Evolutionary conservation across 2,113 vertebrate genomes (phyloP).

Genomic region (Forbesichthys papilliferus): DNA sequence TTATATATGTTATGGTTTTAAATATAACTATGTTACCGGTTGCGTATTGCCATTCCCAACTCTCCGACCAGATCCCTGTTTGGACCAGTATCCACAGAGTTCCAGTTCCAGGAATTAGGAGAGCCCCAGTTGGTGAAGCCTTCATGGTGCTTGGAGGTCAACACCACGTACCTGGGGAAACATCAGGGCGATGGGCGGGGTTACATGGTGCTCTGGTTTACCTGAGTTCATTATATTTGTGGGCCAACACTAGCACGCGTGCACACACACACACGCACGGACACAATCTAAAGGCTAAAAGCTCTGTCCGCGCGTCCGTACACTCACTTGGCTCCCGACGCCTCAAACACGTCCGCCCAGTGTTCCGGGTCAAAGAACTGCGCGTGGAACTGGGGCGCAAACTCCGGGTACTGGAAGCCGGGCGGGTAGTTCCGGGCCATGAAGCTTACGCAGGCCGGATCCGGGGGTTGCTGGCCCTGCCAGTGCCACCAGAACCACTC

Average conservation of each 20-base stretch:
- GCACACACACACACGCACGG: not conserved
- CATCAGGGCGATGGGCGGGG: not conserved
- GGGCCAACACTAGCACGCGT: not conserved
- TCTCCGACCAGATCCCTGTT: slow-evolving; percentile 90
- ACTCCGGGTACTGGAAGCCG: slow-evolving; percentile 84
- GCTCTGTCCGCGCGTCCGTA: no score
- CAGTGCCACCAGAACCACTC: slow-evolving; percentile 99
- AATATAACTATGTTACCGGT: slow-evolving; percentile 72
- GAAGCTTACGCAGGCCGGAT: slow-evolving; percentile 70
- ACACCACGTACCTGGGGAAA: slow-evolving; percentile 88
- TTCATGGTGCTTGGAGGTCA: slow-evolving; percentile 94
- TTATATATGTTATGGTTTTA: not conserved
- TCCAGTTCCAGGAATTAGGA: slow-evolving; percentile 93
- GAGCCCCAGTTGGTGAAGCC: slow-evolving; percentile 95
- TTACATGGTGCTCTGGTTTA: no score
- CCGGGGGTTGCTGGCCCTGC: slow-evolving; percentile 64
- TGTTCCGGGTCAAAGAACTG: slow-evolving; percentile 81
- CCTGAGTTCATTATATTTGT: not conserved
- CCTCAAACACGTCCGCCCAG: slow-evolving; percentile 86
- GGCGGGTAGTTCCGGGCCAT: slow-evolving; percentile 84
- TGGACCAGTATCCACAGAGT: slow-evolving; percentile 85
- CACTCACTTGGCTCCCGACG: slow-evolving; percentile 88
- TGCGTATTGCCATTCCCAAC: slow-evolving; percentile 82
- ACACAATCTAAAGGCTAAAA: not conserved
- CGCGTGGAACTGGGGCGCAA: slow-evolving; percentile 81